phyloP scores from a whole-genome alignment of 2,113 vertebrate species.

The Talpa occidentalis region DNA sequence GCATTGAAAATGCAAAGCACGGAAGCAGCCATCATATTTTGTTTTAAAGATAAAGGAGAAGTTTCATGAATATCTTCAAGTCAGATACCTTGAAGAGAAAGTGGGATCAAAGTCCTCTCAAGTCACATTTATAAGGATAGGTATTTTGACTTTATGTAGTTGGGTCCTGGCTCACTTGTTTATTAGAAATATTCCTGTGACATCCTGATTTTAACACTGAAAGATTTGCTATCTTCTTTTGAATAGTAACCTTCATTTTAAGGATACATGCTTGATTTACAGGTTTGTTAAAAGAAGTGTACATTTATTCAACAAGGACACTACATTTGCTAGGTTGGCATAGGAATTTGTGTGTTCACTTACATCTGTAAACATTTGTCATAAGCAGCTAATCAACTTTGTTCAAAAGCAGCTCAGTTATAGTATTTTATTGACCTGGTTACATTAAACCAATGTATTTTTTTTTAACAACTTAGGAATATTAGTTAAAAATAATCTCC shows the following conservation, averaged over 20 bases:
- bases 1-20: neutral
- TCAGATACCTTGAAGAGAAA: neutral
- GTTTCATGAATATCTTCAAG: neutral
- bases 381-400: neutral
- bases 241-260: neutral
- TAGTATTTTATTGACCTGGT: neutral
- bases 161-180: neutral
- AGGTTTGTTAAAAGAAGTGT: neutral
- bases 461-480: neutral
- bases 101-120: neutral
- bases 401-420: neutral
- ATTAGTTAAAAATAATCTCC: neutral
- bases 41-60: neutral
- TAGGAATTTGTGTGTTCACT: neutral
- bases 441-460: neutral
- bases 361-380: neutral
- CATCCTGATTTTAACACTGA: neutral
- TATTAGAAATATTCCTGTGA: neutral
- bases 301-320: neutral
- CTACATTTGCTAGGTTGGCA: neutral
- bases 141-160: neutral
- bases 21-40: neutral
- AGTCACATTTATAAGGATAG: neutral
- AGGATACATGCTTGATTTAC: neutral
- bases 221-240: neutral